These are phyloP conservation scores for Pempheris klunzingeri DNA, from an alignment of 2,797 vertebrate genomes.

Conservation along the genomic window DNA sequence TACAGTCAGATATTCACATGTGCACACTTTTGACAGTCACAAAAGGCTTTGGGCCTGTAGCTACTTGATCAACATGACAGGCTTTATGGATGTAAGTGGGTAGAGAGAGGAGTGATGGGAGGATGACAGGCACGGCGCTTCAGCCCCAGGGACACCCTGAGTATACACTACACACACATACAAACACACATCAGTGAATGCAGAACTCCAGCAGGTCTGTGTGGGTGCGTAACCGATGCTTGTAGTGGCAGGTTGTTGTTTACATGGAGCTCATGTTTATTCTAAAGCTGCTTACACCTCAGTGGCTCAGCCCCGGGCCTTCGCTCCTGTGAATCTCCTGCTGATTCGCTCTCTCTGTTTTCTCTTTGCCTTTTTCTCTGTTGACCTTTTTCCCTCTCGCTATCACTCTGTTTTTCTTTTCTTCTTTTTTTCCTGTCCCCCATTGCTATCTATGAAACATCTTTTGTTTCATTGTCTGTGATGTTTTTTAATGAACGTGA, in stretches of 20 bases:
- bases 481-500: conserved; percentile 29
- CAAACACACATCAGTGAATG: conserved; percentile 70
- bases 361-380: conserved; percentile 55
- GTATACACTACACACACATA: conserved; percentile 47
- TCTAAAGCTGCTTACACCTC: conserved; percentile 77
- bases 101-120: conserved; percentile 68
- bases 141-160: conserved; percentile 70
- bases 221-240: conserved; percentile 71
- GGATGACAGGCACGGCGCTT: conserved; percentile 73
- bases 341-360: conserved; percentile 60
- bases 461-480: conserved; percentile 23
- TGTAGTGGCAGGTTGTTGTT: conserved; percentile 82
- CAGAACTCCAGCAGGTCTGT: conserved; percentile 69
- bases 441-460: conserved; percentile 29
- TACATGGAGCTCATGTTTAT: conserved; percentile 84
- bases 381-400: conserved; percentile 51
- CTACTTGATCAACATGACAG: conserved; percentile 78
- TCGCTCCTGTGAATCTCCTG: conserved; percentile 69
- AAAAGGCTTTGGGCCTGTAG: conserved; percentile 65
- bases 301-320: conserved; percentile 74
- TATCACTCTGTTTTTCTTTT: conserved; percentile 1
- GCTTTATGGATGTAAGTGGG: conserved; percentile 71
- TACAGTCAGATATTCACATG: conserved; percentile 72
- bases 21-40: conserved; percentile 70
- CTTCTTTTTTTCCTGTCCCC: conserved; percentile 9